Conservation (phyloP, 2,113 vertebrate species). For the Rhinolophus sinicus region DNA sequence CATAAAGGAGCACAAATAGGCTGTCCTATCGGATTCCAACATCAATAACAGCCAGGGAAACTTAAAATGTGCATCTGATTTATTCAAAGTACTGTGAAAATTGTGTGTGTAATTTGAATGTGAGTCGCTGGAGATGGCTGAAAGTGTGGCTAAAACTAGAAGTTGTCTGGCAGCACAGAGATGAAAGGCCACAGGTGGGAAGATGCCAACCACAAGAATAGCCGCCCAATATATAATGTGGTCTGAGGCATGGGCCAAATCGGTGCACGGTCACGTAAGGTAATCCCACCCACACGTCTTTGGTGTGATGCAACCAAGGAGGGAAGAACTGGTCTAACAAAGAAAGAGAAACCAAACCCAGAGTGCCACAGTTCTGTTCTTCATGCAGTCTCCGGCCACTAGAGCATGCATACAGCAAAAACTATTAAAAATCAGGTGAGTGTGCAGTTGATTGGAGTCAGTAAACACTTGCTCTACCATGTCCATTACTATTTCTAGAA, state of each 20-base stretch:
- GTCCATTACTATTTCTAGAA: not conserved
- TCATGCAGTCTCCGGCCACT: not conserved
- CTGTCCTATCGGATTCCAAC: too few species aligned
- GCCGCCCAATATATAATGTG: not conserved
- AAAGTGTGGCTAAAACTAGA: not conserved
- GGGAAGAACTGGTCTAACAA: not conserved
- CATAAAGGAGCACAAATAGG: not conserved
- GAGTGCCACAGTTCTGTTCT: fast-evolving
- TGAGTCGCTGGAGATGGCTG: not conserved
- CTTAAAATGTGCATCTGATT: not conserved
- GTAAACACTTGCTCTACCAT: fast-evolving
- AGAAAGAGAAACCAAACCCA: not conserved
- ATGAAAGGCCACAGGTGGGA: not conserved
- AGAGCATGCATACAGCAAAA: fast-evolving
- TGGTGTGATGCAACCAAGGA: not conserved
- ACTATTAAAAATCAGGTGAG: not conserved
- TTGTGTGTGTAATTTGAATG: not conserved
- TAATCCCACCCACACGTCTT: not conserved
- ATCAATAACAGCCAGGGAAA: not conserved
- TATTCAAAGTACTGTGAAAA: not conserved
- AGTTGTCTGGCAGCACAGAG: not conserved
- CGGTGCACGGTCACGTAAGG: fast-evolving
- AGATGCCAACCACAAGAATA: too few species aligned
- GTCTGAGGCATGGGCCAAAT: fast-evolving
- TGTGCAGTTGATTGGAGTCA: fast-evolving